Base-by-base conservation (phyloP, 2,797 vertebrate species). In the Lerista edwardsae region DNA sequence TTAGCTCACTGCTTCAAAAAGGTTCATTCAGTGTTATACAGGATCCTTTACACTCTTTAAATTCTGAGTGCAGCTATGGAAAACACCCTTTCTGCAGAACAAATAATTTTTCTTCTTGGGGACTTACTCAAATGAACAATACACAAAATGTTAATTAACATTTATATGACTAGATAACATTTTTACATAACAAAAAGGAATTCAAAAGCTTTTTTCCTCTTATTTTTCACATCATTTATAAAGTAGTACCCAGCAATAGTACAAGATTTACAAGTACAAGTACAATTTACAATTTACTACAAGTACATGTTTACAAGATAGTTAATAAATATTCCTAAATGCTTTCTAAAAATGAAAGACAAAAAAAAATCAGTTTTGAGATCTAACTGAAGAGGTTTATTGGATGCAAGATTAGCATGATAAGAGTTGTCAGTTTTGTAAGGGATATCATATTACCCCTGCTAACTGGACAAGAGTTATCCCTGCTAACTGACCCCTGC, bases 1-100 rank as follows among this genome's bases (percentile, higher is more conserved):
- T 80, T 86, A 90, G 59, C 68, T 19, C 82, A 61, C 29, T 75
- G 81, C 81, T 84, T 82, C 82, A 86, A 85, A 91, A 68, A 84
- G 21, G 31, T 44, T 19, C 19, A 10, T 73, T 80, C 79, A 55
- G 41, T 71, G 79, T 84, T 88, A 61, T 39, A 80, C 12, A 34
- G 55, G 90, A 75, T 15, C 19, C 55, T 64, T 82, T 85, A 83
- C 57, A 84, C 47, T 64, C 82, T 88, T 79, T 65, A 85, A 34
- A 84, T 82, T 71, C 71, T 78, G 0, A 51, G 57, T 15, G 21
- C 15, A 89, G 78, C 85, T 80, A 80, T 21, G 68, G 75, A 84
- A 89, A 72, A 77, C 21, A 62, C 41, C 27, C 77, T 75, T 83
- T 59, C 86, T 31, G 59, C 36, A 75, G 39, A 76, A 86, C 69